A percentile compares a stretch with the other conserved stretches of the same genome.
phyloP scores from a whole-genome alignment of 2,888 invertebrate genomes.

The Scaptodrosophila latifasciaeformis region DNA sequence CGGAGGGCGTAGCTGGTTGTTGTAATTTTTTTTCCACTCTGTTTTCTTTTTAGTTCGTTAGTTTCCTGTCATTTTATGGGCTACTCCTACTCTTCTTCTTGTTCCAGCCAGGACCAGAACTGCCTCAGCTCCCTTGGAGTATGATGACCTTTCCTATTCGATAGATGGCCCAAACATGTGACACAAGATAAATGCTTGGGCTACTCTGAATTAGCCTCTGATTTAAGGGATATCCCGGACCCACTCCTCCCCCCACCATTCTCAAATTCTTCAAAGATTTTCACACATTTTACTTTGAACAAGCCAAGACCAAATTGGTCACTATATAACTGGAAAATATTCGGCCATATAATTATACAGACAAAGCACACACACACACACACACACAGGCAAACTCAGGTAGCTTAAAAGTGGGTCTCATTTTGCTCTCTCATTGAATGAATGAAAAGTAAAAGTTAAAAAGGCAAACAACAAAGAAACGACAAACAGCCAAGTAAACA shows the following conservation, averaged over 20 bases:
- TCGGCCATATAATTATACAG: too few species aligned
- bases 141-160: not conserved
- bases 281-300: too few species aligned
- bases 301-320: too few species aligned
- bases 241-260: not conserved
- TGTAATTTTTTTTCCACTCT: not conserved
- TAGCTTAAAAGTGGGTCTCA: too few species aligned
- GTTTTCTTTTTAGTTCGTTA: constrained; percentile 53
- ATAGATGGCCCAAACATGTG: constrained; percentile 39
- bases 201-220: constrained; percentile 38
- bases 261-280: too few species aligned
- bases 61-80: constrained; percentile 49
- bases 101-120: not conserved
- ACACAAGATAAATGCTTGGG: constrained; percentile 44
- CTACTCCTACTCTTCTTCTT: not conserved
- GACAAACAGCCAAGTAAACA: too few species aligned
- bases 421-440: too few species aligned
- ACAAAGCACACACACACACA: not conserved
- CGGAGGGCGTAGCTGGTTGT: too few species aligned
- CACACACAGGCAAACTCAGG: not conserved
- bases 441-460: not conserved
- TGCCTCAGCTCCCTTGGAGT: too few species aligned
- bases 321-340: too few species aligned
- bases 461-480: too few species aligned
- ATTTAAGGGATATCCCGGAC: constrained; percentile 7